Percentiles rank a stretch among this genome's conserved stretches.
phyloP scores from a whole-genome alignment of 2,888 invertebrate genomes.

The Agrilus mali region DNA sequence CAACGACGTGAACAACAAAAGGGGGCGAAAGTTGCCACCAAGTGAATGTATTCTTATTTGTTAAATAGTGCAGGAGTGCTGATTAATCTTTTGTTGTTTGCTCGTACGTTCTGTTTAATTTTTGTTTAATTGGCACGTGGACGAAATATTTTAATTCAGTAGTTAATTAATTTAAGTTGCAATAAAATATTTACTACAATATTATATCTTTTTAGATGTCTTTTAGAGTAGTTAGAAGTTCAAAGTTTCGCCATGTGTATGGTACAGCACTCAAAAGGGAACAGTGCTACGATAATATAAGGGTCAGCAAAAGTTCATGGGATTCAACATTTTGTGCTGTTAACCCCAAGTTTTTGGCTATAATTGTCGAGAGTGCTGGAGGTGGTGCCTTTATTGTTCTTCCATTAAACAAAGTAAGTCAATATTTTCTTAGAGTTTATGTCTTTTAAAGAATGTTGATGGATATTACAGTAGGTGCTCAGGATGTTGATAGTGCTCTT shows the following conservation, averaged over 20 bases:
- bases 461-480: too few species aligned
- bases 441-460: too few species aligned
- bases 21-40: too few species aligned
- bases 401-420: slow-evolving; percentile 76
- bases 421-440: too few species aligned
- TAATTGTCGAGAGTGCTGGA: slow-evolving; percentile 93
- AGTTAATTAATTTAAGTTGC: not conserved
- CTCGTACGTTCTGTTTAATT: too few species aligned
- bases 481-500: too few species aligned
- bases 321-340: slow-evolving; percentile 97
- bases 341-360: slow-evolving; percentile 94
- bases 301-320: slow-evolving; percentile 96
- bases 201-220: slow-evolving; percentile 60
- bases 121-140: not conserved
- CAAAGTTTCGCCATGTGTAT: slow-evolving; percentile 94
- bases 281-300: slow-evolving; percentile 94
- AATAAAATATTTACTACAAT: slow-evolving; percentile 2
- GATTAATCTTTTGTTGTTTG: too few species aligned
- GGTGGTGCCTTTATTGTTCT: slow-evolving; percentile 93
- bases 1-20: too few species aligned
- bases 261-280: slow-evolving; percentile 87
- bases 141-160: not conserved
- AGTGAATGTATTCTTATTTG: too few species aligned
- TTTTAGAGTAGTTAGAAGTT: slow-evolving; percentile 92
- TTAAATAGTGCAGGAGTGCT: too few species aligned